phyloP scores from a whole-genome alignment of 1,140 invertebrate species.

The Thaumetopoea pityocampa region DNA sequence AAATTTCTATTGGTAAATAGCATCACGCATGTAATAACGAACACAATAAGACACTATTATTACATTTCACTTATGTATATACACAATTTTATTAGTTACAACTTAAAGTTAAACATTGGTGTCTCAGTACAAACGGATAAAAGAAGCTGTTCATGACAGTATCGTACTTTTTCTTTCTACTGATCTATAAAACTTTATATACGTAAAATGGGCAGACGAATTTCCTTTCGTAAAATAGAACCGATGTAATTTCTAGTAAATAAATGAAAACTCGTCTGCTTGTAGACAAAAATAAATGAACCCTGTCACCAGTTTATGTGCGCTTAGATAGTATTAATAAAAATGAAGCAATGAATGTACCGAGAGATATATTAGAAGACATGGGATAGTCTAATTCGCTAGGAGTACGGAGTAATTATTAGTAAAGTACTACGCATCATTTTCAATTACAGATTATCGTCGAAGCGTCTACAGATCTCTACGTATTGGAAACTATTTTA shows the following conservation, averaged over 20 bases:
- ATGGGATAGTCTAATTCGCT: conserved; percentile 4
- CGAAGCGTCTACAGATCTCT: too few species aligned
- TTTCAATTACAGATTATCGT: too few species aligned
- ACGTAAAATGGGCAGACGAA: conserved; percentile 43
- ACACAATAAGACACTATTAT: conserved; percentile 1
- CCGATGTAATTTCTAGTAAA: conserved; percentile 19
- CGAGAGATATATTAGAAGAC: conserved; percentile 2
- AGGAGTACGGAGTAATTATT: too few species aligned
- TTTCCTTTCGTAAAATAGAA: conserved; percentile 29
- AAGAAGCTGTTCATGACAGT: conserved; percentile 12
- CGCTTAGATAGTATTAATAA: conserved; percentile 45
- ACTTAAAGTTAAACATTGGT: conserved; percentile 20
- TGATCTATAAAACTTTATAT: conserved; percentile 35
- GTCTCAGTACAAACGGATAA: conserved; percentile 16
- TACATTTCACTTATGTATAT: conserved; percentile 14
- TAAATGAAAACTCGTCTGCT: conserved; percentile 44
- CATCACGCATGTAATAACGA: conserved; percentile 4
- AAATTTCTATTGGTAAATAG: conserved; percentile 10
- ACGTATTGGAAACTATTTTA: too few species aligned
- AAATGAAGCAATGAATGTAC: conserved; percentile 21
- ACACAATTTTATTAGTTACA: conserved; percentile 10
- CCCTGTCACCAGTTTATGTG: conserved; percentile 70
- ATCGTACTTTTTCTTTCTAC: conserved; percentile 35
- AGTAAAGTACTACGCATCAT: too few species aligned
- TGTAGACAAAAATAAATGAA: conserved; percentile 65